phyloP scores from a whole-genome alignment of 2,888 invertebrate genomes.

The Tenthredo mesomela region DNA sequence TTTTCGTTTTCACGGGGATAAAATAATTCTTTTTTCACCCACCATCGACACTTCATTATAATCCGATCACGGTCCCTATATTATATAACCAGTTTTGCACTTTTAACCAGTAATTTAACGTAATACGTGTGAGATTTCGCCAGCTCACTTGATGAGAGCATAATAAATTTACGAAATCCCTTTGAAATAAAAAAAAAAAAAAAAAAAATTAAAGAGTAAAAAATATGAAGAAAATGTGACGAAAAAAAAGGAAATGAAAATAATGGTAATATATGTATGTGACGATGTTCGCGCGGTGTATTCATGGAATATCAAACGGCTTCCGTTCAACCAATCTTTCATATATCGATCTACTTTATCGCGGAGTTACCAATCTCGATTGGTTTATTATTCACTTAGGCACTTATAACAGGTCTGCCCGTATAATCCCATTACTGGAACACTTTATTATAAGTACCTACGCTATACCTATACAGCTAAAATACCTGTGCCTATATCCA shows the following conservation, averaged over 20 bases:
- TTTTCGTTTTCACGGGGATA: too few species aligned
- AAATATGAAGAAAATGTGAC: not conserved
- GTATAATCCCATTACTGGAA: constrained; percentile 43
- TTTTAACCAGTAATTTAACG: not conserved
- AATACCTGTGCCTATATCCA: not conserved
- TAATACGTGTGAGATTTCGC: not conserved
- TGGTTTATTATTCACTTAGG: constrained; percentile 50
- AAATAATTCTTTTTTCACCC: too few species aligned
- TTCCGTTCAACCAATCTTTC: constrained; percentile 2
- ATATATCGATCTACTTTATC: constrained; percentile 15
- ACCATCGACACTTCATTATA: not conserved
- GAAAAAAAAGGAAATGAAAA: not conserved
- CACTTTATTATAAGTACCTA: constrained; percentile 31
- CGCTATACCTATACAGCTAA: not conserved
- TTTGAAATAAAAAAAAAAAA: not conserved
- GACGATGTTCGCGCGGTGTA: not conserved
- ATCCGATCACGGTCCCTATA: not conserved
- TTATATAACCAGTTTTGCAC: constrained; percentile 21
- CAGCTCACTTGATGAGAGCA: not conserved
- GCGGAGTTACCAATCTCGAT: constrained; percentile 23
- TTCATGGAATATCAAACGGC: constrained; percentile 43
- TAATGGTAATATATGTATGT: not conserved
- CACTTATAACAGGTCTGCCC: constrained; percentile 20
- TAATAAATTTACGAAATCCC: not conserved
- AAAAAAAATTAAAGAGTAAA: not conserved